Percentiles rank a stretch among this genome's conserved stretches.
phyloP scores from a whole-genome alignment of 2,888 invertebrate genomes.

The Cantharis flavilabris region DNA sequence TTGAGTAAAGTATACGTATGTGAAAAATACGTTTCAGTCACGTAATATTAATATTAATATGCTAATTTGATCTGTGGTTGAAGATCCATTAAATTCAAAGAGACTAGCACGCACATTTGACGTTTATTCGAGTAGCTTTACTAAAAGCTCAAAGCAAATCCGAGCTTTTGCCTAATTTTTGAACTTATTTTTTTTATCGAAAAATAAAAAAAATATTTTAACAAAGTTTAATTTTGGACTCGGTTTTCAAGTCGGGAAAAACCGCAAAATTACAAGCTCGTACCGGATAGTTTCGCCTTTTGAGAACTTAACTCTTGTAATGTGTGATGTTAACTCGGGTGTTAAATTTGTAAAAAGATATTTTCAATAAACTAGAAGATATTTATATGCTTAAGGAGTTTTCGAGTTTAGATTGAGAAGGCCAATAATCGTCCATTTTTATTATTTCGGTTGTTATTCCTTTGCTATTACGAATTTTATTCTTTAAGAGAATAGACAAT shows the following conservation, averaged over 20 bases:
- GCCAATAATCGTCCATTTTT: not conserved
- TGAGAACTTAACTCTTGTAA: not conserved
- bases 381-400: conserved; percentile 21
- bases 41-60: conserved; percentile 20
- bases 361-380: not conserved
- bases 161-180: not conserved
- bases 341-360: not conserved
- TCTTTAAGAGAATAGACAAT: not conserved
- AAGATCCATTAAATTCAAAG: conserved; percentile 23
- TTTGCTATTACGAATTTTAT: not conserved
- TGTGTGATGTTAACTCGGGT: not conserved
- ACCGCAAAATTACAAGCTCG: not conserved
- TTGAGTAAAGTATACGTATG: not conserved
- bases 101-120: conserved; percentile 15
- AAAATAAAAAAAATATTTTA: not conserved
- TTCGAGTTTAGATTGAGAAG: conserved; percentile 25
- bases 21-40: conserved; percentile 8
- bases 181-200: not conserved
- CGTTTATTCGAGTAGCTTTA: not conserved
- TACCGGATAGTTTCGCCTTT: not conserved
- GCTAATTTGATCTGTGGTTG: conserved; percentile 23
- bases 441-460: not conserved
- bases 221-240: not conserved
- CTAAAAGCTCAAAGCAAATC: not conserved
- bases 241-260: not conserved